Percentiles rank a stretch among this genome's conserved stretches.
These are phyloP conservation scores for Cetoscarus ocellatus DNA, from an alignment of 2,797 vertebrate species.

Conservation along the genomic window DNA sequence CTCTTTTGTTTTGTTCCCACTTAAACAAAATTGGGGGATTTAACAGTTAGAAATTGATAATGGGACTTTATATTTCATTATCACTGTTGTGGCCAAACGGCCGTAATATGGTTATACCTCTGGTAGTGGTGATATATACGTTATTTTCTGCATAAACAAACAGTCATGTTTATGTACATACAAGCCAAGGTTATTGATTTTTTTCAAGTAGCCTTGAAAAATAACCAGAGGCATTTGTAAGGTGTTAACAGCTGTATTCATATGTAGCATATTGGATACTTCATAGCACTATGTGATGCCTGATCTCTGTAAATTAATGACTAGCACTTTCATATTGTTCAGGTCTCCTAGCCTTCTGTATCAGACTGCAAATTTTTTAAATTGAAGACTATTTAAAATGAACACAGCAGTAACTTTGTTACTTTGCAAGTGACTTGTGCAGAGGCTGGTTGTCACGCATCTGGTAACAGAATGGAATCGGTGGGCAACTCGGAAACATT, in stretches of 20 bases:
- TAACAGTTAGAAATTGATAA: constrained; percentile 88
- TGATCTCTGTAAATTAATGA: constrained; percentile 98
- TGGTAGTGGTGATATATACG: constrained; percentile 89
- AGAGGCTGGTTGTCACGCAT: constrained; percentile 79
- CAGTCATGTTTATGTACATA: constrained; percentile 94
- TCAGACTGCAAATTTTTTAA: constrained; percentile 96
- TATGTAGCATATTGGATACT: constrained; percentile 99
- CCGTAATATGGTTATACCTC: constrained; percentile 93
- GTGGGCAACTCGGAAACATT: constrained; percentile 90
- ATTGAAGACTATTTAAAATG: constrained; percentile 88
- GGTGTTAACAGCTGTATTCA: constrained; percentile 93
- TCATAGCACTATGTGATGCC: constrained; percentile 98
- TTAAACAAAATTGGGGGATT: constrained; percentile 87
- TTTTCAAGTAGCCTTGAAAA: constrained; percentile 93
- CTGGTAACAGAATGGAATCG: constrained; percentile 77
- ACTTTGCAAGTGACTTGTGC: constrained; percentile 80
- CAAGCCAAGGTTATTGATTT: constrained; percentile 94
- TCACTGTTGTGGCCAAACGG: constrained; percentile 90
- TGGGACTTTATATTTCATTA: constrained; percentile 93
- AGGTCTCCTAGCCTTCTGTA: constrained; percentile 99
- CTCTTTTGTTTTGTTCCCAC: constrained; percentile 85
- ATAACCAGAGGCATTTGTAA: constrained; percentile 86
- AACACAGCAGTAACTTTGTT: constrained; percentile 86
- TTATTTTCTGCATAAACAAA: constrained; percentile 87
- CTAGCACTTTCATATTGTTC: constrained; percentile 99